Evolutionary conservation across 2,113 vertebrate genomes (phyloP), one percentile per base, ranked within the genome.

Genomic region (Lamprotornis superbus): DNA sequence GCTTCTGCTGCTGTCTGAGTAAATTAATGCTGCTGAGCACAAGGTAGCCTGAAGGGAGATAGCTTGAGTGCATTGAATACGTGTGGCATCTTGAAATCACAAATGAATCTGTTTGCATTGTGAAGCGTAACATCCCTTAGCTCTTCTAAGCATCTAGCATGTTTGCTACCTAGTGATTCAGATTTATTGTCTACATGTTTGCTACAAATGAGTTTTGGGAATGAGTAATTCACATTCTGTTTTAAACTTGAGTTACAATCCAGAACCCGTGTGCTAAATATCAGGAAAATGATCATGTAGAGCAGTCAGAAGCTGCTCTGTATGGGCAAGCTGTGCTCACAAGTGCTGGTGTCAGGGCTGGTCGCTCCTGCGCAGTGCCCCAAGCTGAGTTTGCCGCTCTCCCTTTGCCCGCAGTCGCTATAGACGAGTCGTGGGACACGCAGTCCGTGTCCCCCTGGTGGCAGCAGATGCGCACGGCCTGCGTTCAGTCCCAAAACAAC

Each of bases 361-460:
- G 8, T 33, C 23, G 46, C 33, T 44, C 10, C 15, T 47, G 63
- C 44, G 0, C 47, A 7, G 2, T 9, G 56, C 15, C 23, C 11
- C 28, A 2, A 1, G 37, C 3, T 50, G 31, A 27, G 30, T 59
- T 10, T 35, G 3, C 5, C 30, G 1, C 60, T 70, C 5, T 59
- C 24, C 30, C 12, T 37, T 33, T 56, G 50, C 18, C 21, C 37
- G 0, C 83, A 99, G 99, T 99, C 22, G 99, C 99, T 2, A 97
- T 99, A 10, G 99, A 99, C 3, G 98, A 99, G 71, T 97, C 98
- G 0, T 99, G 99, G 99, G 99, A 99, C 63, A 96, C 98, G 2
- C 99, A 99, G 98, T 98, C 98, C 0, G 97, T 99, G 88, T 99
- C 99, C 25, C 99, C 99, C 7, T 99, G 99, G 99, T 99, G 99